Evolutionary conservation across 1,140 invertebrate species (phyloP).

Genomic region (Heliconius himera): DNA sequence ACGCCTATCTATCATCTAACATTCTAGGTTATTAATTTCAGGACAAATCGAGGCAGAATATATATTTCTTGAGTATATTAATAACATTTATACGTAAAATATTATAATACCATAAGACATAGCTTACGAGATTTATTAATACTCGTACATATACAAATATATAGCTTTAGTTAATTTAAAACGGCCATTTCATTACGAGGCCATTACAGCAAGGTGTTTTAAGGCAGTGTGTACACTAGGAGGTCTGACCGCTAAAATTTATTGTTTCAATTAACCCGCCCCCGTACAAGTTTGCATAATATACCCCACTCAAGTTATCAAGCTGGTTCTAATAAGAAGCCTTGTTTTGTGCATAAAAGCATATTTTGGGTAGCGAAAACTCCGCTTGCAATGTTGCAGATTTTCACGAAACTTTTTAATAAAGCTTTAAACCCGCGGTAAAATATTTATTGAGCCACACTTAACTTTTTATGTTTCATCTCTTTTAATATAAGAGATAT

Average conservation of each 20-base stretch:
- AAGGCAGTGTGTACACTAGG: conserved; percentile 31
- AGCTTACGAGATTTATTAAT: background rate
- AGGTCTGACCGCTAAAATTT: conserved; percentile 33
- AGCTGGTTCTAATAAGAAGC: conserved; percentile 1
- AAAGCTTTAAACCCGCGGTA: background rate
- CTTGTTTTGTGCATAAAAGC: background rate
- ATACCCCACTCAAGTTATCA: conserved; percentile 29
- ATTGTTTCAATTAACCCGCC: conserved; percentile 39
- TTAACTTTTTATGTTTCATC: background rate
- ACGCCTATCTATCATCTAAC: too few species aligned
- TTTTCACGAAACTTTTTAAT: conserved; percentile 9
- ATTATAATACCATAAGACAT: background rate
- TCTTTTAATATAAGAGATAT: background rate
- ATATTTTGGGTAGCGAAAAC: background rate
- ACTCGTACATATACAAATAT: background rate
- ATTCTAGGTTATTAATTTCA: too few species aligned
- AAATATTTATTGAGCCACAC: background rate
- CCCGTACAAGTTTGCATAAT: conserved; percentile 29
- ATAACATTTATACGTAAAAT: background rate
- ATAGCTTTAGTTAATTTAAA: conserved; percentile 2
- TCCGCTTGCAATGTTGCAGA: background rate
- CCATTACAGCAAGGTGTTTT: conserved; percentile 34
- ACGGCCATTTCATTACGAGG: conserved; percentile 1
- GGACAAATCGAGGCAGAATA: too few species aligned
- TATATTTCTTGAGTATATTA: too few species aligned